Conservation (phyloP, 2,888 invertebrate genomes). For the Thysanoteuthis rhombus region DNA sequence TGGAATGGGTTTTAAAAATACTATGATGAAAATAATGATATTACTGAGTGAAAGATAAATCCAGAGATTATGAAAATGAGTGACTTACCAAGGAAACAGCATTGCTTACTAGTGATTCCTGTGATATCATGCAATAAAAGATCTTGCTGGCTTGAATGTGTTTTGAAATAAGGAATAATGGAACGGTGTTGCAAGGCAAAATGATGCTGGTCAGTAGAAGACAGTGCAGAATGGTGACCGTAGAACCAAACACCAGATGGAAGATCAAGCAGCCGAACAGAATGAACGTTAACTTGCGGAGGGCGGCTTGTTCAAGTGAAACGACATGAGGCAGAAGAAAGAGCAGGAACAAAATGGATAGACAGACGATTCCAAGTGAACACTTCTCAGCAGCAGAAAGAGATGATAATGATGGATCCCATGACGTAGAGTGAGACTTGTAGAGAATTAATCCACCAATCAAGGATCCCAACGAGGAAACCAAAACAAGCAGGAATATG, state of each 20-base stretch:
- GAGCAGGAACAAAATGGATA: not conserved
- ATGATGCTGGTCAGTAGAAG: not conserved
- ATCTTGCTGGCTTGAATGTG: not conserved
- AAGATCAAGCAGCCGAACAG: not conserved
- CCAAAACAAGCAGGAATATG: not conserved
- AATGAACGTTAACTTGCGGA: not conserved
- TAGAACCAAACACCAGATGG: not conserved
- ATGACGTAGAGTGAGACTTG: not conserved
- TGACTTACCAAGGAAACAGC: slow-evolving; percentile 23
- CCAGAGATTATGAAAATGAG: too few species aligned
- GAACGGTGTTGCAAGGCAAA: not conserved
- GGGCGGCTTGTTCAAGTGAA: not conserved
- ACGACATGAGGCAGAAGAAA: not conserved
- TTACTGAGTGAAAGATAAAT: too few species aligned
- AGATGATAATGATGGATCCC: not conserved
- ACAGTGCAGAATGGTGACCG: not conserved
- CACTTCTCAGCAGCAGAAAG: not conserved
- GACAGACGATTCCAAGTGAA: not conserved
- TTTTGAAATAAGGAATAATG: not conserved
- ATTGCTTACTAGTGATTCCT: slow-evolving; percentile 13
- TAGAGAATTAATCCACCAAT: not conserved
- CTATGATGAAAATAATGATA: too few species aligned
- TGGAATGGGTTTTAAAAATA: too few species aligned
- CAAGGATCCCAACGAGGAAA: not conserved
- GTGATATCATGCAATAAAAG: not conserved